Evolutionary conservation across 2,797 vertebrate genomes (phyloP).

Genomic region (Anabacerthia variegaticeps): DNA sequence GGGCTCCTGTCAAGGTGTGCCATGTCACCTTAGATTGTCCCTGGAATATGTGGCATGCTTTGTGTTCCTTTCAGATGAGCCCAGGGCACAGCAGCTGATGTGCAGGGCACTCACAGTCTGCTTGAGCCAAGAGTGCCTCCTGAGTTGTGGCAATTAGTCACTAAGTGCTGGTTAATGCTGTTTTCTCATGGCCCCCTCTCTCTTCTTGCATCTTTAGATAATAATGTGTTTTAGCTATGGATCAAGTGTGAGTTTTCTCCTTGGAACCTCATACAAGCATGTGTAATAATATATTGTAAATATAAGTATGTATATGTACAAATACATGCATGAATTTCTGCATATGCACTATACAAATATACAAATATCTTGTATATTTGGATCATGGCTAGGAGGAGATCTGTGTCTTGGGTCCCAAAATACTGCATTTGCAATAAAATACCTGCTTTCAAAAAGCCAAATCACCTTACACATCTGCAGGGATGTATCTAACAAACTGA

Average conservation of each 20-base stretch:
- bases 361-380: background rate
- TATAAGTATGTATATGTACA: too few relatives aligned
- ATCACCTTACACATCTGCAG: background rate
- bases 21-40: background rate
- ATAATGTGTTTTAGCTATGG: background rate
- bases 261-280: background rate
- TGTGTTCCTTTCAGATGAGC: background rate
- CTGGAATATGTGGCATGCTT: background rate
- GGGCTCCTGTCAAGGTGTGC: background rate
- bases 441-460: background rate
- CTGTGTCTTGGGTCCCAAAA: background rate
- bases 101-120: background rate
- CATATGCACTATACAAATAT: too few relatives aligned
- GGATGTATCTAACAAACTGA: background rate
- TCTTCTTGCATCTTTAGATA: background rate
- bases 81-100: background rate
- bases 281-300: background rate
- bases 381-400: background rate
- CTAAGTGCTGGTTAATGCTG: background rate
- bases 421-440: background rate
- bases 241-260: background rate
- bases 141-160: background rate
- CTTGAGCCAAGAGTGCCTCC: background rate
- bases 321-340: too few relatives aligned
- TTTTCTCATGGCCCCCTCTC: background rate